Evolutionary conservation across 2,797 vertebrate genomes (phyloP).

Genomic region (Sternotherus odoratus): DNA sequence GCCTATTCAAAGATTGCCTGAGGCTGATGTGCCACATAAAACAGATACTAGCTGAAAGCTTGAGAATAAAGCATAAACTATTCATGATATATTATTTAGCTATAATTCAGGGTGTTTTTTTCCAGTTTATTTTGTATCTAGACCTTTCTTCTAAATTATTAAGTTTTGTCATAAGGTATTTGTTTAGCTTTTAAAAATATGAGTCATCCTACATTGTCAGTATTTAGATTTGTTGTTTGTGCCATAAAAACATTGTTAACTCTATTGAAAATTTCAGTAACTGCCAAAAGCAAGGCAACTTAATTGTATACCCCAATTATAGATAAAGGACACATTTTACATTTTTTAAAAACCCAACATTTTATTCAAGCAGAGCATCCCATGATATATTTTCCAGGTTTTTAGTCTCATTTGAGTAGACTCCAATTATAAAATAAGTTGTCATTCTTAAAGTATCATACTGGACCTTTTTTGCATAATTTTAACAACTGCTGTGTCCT

Average conservation of each 20-base stretch:
- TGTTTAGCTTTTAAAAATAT: not conserved
- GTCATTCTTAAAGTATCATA: not conserved
- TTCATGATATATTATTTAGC: not conserved
- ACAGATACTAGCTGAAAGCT: not conserved
- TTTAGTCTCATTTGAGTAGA: slow-evolving; percentile 32
- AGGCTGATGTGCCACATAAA: not conserved
- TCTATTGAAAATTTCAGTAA: slow-evolving; percentile 9
- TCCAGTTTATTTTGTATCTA: not conserved
- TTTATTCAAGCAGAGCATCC: slow-evolving; percentile 26
- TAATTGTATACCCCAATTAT: slow-evolving; percentile 46
- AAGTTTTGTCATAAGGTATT: not conserved
- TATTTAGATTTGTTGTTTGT: not conserved
- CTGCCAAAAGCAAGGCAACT: slow-evolving; percentile 31
- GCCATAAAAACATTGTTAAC: not conserved
- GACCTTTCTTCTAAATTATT: not conserved
- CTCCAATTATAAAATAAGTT: slow-evolving; percentile 37
- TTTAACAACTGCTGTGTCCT: not conserved
- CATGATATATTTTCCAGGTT: slow-evolving; percentile 26
- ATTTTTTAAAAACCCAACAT: slow-evolving; percentile 53
- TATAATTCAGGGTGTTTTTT: not conserved
- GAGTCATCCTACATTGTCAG: not conserved
- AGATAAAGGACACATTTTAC: slow-evolving; percentile 43
- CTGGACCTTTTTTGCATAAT: not conserved
- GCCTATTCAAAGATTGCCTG: not conserved
- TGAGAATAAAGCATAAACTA: not conserved